These are phyloP conservation scores for Prochilodus magdalenae DNA, from an alignment of 2,113 vertebrate species.

Conservation along the genomic window DNA sequence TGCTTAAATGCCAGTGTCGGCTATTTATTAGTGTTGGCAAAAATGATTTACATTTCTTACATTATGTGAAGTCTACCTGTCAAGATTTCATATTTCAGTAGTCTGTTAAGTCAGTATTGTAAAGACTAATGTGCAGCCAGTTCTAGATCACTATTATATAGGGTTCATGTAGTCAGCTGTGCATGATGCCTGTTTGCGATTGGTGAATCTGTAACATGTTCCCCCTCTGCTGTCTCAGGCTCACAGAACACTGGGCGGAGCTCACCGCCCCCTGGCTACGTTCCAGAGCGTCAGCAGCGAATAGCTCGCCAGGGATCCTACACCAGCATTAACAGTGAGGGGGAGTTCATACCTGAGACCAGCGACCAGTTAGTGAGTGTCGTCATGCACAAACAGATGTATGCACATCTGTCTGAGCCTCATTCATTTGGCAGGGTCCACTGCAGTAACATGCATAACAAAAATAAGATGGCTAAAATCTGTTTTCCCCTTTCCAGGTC, in stretches of 20 bases:
- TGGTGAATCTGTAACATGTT: neutral
- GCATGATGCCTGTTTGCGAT: neutral
- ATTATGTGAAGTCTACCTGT: too few species aligned
- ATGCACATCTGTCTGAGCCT: neutral
- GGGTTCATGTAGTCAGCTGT: neutral
- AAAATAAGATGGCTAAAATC: neutral
- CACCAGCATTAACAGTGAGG: conserved; percentile 96
- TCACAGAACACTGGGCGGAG: conserved; percentile 93
- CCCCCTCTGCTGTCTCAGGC: conserved; percentile 69
- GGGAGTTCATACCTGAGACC: conserved; percentile 96
- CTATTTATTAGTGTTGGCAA: too few species aligned
- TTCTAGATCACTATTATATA: neutral
- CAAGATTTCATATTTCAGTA: neutral
- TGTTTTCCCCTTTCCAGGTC: conserved; percentile 79
- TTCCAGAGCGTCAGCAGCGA: conserved; percentile 92
- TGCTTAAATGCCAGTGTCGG: too few species aligned
- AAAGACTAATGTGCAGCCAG: neutral
- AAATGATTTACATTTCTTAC: too few species aligned
- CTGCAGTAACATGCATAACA: neutral
- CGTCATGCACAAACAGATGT: neutral
- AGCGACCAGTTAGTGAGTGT: conserved; percentile 92
- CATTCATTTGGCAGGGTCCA: neutral
- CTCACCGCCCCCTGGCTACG: conserved; percentile 94
- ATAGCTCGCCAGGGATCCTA: conserved; percentile 96
- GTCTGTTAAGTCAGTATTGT: too few species aligned